A percentile compares a stretch with the other conserved stretches of the same genome.
phyloP scores from a whole-genome alignment of 2,888 invertebrate species.

The Stenurella melanura region DNA sequence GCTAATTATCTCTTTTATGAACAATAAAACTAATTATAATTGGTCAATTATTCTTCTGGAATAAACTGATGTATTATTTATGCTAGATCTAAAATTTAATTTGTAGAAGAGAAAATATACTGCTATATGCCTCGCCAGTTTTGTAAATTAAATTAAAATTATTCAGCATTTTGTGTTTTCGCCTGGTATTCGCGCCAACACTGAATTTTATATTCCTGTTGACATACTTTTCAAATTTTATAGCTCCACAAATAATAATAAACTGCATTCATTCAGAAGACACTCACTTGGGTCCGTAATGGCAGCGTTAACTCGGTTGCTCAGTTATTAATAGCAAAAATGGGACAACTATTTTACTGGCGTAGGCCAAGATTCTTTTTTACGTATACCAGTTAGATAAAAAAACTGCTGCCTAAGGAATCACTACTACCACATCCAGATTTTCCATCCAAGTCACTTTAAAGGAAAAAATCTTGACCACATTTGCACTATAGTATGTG shows the following conservation, averaged over 20 bases:
- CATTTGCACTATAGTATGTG: no score
- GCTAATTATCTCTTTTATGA: no score
- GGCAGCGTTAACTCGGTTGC: conserved; percentile 11
- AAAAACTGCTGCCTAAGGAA: no score
- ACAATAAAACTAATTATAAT: no score
- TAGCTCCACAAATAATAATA: conserved; percentile 22
- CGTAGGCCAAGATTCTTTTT: not conserved
- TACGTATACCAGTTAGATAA: not conserved
- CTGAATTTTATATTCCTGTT: conserved; percentile 36
- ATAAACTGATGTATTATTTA: no score
- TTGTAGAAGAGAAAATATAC: not conserved
- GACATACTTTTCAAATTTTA: conserved; percentile 36
- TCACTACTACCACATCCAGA: no score
- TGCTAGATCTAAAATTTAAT: not conserved
- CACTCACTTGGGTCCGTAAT: not conserved
- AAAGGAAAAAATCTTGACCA: no score
- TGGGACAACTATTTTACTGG: conserved; percentile 10
- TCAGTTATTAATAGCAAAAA: conserved; percentile 20
- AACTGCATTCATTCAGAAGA: conserved; percentile 18
- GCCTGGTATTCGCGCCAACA: conserved; percentile 23
- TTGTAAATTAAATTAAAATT: not conserved
- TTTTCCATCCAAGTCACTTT: no score
- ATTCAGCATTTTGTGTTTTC: not conserved
- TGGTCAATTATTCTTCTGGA: no score
- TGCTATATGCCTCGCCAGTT: not conserved